Conservation (phyloP, 2,113 vertebrate species). For the Procavia capensis region DNA sequence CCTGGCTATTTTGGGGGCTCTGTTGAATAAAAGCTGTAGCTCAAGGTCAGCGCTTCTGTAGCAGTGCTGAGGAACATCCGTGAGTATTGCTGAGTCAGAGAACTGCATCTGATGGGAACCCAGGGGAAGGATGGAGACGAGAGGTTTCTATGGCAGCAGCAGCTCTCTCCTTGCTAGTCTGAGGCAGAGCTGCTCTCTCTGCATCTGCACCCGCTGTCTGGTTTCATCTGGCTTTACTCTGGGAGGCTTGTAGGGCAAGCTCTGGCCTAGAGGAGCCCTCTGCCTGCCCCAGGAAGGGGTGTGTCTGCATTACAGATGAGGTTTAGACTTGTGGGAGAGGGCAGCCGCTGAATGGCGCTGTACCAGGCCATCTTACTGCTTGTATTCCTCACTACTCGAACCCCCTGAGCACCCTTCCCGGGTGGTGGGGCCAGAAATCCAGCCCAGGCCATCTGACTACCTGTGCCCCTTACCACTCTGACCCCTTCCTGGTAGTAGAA, state of each 20-base stretch:
- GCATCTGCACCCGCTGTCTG: fast-evolving
- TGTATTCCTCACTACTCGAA: too few relatives aligned
- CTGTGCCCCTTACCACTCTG: too few relatives aligned
- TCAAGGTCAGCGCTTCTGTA: background rate
- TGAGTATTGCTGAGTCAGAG: background rate
- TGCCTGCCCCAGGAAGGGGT: background rate
- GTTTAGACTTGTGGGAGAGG: background rate
- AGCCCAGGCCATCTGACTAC: too few relatives aligned
- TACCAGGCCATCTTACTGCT: too few relatives aligned
- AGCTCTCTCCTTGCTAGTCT: background rate
- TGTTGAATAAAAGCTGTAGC: background rate
- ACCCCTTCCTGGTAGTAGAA: too few relatives aligned
- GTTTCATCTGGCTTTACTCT: background rate
- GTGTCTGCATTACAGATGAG: background rate
- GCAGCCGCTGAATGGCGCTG: background rate
- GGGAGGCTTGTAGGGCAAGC: fast-evolving
- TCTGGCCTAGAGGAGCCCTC: background rate
- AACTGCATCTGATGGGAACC: fast-evolving
- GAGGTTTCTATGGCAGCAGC: background rate
- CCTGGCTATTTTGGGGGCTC: slow-evolving; percentile 6
- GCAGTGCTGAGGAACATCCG: background rate
- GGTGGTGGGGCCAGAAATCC: background rate
- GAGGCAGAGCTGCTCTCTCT: background rate
- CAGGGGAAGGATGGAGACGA: background rate
- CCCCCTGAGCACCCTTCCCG: too few relatives aligned